Evolutionary conservation across 2,113 vertebrate species (phyloP), one percentile per base, ranked within the genome.

Genomic region (Leptodactylus fuscus): DNA sequence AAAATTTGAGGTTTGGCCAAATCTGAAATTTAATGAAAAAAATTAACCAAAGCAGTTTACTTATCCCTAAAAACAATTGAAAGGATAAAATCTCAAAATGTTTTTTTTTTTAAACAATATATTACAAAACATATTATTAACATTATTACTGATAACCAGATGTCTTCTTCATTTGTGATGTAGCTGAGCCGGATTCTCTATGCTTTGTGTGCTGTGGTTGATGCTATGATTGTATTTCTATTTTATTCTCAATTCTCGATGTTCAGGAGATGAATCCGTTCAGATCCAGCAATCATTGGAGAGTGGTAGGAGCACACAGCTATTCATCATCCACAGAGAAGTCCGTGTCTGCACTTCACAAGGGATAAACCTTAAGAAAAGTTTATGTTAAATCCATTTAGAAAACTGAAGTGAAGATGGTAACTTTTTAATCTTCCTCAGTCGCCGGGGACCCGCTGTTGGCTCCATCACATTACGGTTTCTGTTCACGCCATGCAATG

Each of bases 231-330:
- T 67, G 62, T 67, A 27, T 62, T 27, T 32, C 13, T 27, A 6
- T 65, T 65, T 62, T 62, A 12, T 29, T 10, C 13, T 32, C 32
- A 15, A 65, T 65, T 32, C 60, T 15, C 32, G 11, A 29, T 13
- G 29, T 65, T 65, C 60, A 65, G 60, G 6, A 65, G 60, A 65
- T 32, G 24, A 65, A n/a, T 67, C 29, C 29, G 62, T 67, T 67
- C 62, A 65, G 24, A 65, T 65, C 60, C 60, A 34, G 62, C 62
- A 67, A 67, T 67, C 62, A 67, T 29, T 34, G 62, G 62, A 34
- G 62, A 34, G 29, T 3, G 13, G 24, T 16, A 15, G 60, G 27
- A 32, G 60, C 24, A 27, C 27, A 5, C 62, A 15, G 62, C 62
- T 34, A 34, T 67, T 67, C 62, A 67, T 67, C 62, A 67, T 67